Percentiles rank a stretch among this genome's conserved stretches.
Evolutionary conservation across 2,888 invertebrate species (phyloP).

Genomic region (Troides helena): DNA sequence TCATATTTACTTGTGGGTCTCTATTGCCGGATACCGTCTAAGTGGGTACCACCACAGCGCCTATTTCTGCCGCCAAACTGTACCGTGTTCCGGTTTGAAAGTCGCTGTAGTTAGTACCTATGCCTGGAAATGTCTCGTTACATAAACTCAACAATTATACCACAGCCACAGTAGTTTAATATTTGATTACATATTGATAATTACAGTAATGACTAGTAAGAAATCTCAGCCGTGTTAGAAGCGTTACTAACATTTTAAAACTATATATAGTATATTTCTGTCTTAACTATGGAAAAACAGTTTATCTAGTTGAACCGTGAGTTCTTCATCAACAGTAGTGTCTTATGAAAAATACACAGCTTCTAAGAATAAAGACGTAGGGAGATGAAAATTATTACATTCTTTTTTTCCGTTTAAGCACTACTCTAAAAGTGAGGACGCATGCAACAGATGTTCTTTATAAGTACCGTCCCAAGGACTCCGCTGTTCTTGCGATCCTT

Average conservation of each 20-base stretch:
- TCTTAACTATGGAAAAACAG: neutral
- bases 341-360: neutral
- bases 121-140: too few relatives aligned
- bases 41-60: too few relatives aligned
- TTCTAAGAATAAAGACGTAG: neutral
- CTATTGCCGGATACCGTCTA: too few relatives aligned
- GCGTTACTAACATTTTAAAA: neutral
- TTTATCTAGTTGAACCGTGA: neutral
- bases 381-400: neutral
- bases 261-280: neutral
- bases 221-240: too few relatives aligned
- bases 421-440: neutral
- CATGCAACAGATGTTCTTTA: slow-evolving; percentile 2
- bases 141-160: too few relatives aligned
- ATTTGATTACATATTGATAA: too few relatives aligned
- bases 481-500: neutral
- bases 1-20: too few relatives aligned
- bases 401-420: neutral
- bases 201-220: too few relatives aligned
- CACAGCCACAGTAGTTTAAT: too few relatives aligned
- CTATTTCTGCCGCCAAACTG: too few relatives aligned
- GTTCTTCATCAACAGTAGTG: neutral
- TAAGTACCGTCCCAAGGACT: neutral
- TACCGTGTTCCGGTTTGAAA: too few relatives aligned
- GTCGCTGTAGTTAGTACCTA: too few relatives aligned